phyloP scores from a whole-genome alignment of 2,888 invertebrate genomes.

The Agrotis clavis region DNA sequence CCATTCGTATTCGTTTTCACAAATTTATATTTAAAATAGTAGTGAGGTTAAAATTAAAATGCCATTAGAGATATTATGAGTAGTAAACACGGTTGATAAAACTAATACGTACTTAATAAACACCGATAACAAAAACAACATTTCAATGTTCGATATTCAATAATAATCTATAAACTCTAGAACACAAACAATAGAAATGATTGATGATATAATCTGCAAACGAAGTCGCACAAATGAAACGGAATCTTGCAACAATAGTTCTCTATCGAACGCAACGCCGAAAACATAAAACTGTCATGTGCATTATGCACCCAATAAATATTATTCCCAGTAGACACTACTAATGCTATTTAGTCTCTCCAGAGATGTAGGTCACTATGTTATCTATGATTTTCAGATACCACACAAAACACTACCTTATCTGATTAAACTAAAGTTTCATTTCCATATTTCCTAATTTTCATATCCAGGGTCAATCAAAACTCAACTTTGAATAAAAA shows the following conservation, averaged over 20 bases:
- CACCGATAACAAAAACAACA: neutral
- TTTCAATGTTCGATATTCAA: constrained; percentile 40
- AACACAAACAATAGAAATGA: constrained; percentile 49
- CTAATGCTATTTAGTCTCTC: constrained; percentile 86
- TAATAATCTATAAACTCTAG: constrained; percentile 19
- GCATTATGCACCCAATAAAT: constrained; percentile 90
- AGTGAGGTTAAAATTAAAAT: neutral
- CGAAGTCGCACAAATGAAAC: constrained; percentile 72
- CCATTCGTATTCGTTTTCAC: too few relatives aligned
- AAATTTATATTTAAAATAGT: too few relatives aligned
- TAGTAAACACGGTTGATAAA: neutral
- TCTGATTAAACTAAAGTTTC: constrained; percentile 70
- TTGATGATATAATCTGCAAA: constrained; percentile 61
- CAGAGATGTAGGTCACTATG: constrained; percentile 90
- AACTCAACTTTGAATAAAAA: constrained; percentile 34
- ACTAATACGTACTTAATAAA: neutral
- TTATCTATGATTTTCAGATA: constrained; percentile 73
- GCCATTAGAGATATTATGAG: neutral
- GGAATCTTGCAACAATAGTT: constrained; percentile 75
- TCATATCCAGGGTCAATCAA: constrained; percentile 36
- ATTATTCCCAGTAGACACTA: constrained; percentile 85
- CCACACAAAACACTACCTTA: constrained; percentile 70
- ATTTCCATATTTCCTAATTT: constrained; percentile 62
- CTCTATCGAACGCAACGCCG: constrained; percentile 83
- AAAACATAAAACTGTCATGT: constrained; percentile 90